A percentile compares a stretch with the other conserved stretches of the same genome.
Conservation (phyloP, 1,140 invertebrate genomes). For the Pomacea maculata region DNA sequence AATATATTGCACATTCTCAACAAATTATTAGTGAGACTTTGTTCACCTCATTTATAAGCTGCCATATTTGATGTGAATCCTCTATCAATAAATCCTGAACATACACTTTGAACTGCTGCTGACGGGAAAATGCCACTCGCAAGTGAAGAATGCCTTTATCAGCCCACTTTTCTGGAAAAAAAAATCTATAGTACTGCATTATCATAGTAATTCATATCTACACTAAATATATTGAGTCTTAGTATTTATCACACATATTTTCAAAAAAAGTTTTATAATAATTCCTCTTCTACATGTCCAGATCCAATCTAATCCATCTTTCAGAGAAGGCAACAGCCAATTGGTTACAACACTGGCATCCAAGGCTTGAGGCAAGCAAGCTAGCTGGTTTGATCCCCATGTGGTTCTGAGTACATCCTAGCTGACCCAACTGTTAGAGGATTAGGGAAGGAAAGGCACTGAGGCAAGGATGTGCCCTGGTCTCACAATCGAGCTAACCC, state of each 20-base stretch:
- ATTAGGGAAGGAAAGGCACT: too few relatives aligned
- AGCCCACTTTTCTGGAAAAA: slow-evolving; percentile 34
- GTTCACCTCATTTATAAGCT: slow-evolving; percentile 75
- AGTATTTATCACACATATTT: slow-evolving; percentile 67
- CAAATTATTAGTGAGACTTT: neutral
- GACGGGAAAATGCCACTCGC: slow-evolving; percentile 92
- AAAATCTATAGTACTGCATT: neutral
- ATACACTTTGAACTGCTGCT: slow-evolving; percentile 90
- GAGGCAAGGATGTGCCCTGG: too few relatives aligned
- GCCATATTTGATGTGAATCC: slow-evolving; percentile 88
- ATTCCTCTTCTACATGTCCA: too few relatives aligned
- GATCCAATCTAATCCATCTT: too few relatives aligned
- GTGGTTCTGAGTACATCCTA: too few relatives aligned
- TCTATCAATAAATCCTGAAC: slow-evolving; percentile 92
- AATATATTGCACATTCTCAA: neutral
- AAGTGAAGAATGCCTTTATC: slow-evolving; percentile 29
- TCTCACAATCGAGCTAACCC: too few relatives aligned
- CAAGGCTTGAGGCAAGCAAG: too few relatives aligned
- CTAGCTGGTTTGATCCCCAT: too few relatives aligned
- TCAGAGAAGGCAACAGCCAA: too few relatives aligned
- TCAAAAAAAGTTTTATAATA: too few relatives aligned
- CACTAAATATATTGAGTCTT: slow-evolving; percentile 65
- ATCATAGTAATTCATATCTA: neutral
- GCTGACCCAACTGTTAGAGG: too few relatives aligned
- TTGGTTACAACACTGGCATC: too few relatives aligned